Base-by-base conservation (phyloP, 2,797 vertebrate species). In the Megalops cyprinoides region DNA sequence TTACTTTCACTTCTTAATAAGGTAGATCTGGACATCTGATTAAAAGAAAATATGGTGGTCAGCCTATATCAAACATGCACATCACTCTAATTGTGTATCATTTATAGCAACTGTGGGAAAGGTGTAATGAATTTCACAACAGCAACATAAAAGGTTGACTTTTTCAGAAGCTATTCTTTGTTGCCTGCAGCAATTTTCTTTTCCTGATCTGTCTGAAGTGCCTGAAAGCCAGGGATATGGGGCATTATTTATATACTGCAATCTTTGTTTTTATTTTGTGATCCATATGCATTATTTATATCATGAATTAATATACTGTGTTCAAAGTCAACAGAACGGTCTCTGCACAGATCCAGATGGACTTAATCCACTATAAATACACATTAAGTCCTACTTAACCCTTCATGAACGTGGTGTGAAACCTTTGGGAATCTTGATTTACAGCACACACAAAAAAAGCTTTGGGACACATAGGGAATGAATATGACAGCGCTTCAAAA, bases 11-110 rank as follows among this genome's bases (percentile, higher is more conserved):
- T 82, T 86, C 89, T 90, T 88, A 87, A 87, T 87, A 87, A 81
- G 71, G 75, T 90, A 92, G 90, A 93, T 93, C 91, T 93, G 90
- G 90, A 87, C 87, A 82, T 34, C 60, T 79, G n/a, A n/a, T 58
- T 74, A 69, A 74, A 69, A 79, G 77, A 58, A 74, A 77, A n/a
- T n/a, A n/a, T n/a, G n/a, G n/a, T n/a, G n/a, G n/a, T n/a, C n/a
- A n/a, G n/a, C n/a, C n/a, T n/a, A n/a, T n/a, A n/a, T n/a, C n/a
- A n/a, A n/a, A n/a, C n/a, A n/a, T n/a, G n/a, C n/a, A n/a, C n/a
- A n/a, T n/a, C n/a, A n/a, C n/a, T n/a, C n/a, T n/a, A n/a, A n/a
- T n/a, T n/a, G n/a, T n/a, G n/a, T n/a, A 42, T 34, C 39, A 46
- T 37, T 56, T 56, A 34, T 25, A n/a, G 23, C 74, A 74, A n/a